Evolutionary conservation across 2,888 invertebrate species (phyloP), one percentile per base, ranked within the genome.

Genomic region (Busseola fusca): DNA sequence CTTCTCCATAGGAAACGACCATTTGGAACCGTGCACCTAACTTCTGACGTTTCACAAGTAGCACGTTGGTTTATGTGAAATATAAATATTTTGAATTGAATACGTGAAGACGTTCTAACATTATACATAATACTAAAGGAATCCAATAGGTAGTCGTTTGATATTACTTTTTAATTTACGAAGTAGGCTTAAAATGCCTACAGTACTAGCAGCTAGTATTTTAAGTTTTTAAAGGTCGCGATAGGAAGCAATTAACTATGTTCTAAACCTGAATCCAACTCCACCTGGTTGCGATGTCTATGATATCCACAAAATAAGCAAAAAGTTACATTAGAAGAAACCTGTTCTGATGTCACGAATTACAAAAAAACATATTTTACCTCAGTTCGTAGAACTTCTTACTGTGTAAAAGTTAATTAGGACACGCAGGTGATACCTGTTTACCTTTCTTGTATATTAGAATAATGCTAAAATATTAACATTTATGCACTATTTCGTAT

Each of bases 331-430:
- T 73, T 50, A 62, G 40, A 42, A 60, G 34, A 72, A 60, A 80
- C 80, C 56, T 6, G 74, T 74, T 63, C 3, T 30, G 67, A 30
- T n/a, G 57, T 63, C 74, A 57, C 73, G 21, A 78, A 77, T 72
- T 54, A 50, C n/a, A 45, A 50, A 34, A 52, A 48, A 3, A 34
- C 40, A 27, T 48, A 56, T 74, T 60, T 79, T 58, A 30, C 12
- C 40, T 52, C 30, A 34, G 50, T 79, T 37, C 73, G 50, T 14
- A 58, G 74, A 74, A 76, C 45, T 68, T 59, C 59, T 74, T 76
- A 21, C 81, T 5, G 34, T 65, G 56, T 77, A 81, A 76, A 81
- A 76, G 54, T 77, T 76, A 76, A 77, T 77, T 81, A 81, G 59
- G 45, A 76, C 30, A 64, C 6, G 76, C 76, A 77, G 81, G 64